Evolutionary conservation across 1,140 invertebrate genomes (phyloP).

Genomic region (Vanessa tameamea): DNA sequence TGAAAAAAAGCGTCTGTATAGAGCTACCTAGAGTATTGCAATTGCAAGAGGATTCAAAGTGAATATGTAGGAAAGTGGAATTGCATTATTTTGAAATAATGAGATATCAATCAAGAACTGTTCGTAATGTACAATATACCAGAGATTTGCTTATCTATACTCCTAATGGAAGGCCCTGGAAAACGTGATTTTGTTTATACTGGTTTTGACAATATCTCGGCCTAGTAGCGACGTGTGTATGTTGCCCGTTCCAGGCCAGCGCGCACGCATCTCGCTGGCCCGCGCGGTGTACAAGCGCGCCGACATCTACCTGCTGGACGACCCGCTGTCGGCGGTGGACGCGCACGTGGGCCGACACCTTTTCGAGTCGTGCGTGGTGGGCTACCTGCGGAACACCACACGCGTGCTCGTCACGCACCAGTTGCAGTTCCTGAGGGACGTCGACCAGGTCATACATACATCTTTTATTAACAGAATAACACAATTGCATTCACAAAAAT

Average conservation of each 20-base stretch:
- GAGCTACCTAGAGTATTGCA: no score
- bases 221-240: not conserved
- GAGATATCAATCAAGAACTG: no score
- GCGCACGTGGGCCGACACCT: slow-evolving; percentile 85
- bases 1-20: no score
- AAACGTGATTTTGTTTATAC: no score
- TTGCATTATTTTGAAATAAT: no score
- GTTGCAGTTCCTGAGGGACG: slow-evolving; percentile 90
- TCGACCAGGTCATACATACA: slow-evolving; percentile 81
- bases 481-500: no score
- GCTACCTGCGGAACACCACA: slow-evolving; percentile 86
- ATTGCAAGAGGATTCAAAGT: no score
- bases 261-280: slow-evolving; percentile 93
- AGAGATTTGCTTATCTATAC: no score
- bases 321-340: slow-evolving; percentile 91
- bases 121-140: no score
- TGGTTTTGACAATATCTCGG: not conserved
- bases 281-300: slow-evolving; percentile 90
- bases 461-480: not conserved
- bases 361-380: slow-evolving; percentile 86
- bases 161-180: no score
- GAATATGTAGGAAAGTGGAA: no score
- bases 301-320: slow-evolving; percentile 91
- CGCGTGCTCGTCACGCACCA: slow-evolving; percentile 93
- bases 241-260: slow-evolving; percentile 84